Base-by-base conservation (phyloP, 2,888 invertebrate species). In the Litoditis marina region DNA sequence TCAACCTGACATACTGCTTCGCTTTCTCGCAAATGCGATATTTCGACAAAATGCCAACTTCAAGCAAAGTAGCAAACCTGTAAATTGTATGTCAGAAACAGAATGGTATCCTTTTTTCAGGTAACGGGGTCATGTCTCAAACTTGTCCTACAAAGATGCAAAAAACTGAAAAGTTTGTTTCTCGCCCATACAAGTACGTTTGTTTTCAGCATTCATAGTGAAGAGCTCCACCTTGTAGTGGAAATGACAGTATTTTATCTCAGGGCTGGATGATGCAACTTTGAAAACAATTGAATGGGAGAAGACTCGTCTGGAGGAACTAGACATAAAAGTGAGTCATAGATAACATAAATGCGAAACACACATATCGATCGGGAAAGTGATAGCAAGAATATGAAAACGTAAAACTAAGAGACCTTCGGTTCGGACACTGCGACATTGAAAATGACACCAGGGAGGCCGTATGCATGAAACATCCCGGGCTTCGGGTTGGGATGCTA, bases 221-320 rank as follows among this genome's bases (percentile, higher is more conserved):
- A 6, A 16, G 27, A 49, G 28, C n/a, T 52, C 25, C 16, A 49
- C 13, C n/a, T n/a, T 39, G n/a, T 13, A 13, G 39, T n/a, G 11
- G 11, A 39, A 11, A 13, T 39, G n/a, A 39, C 39, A 39, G 11
- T 39, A 39, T n/a, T n/a, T 16, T 47, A 31, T 83, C 83, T 30
- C 83, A 92, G 93, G 89, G 84, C 87, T 98, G 8, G 90, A 91
- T 82, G 92, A 92, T 74, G 92, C 94, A 77, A 88, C 91, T 84
- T 90, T 99, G 65, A 91, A 92, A 90, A 90, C 90, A 83, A 94
- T 94, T 8, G 95, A 96, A 81, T 99, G 98, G 98, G 95, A 98
- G 84, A 93, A 94, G 84, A 91, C 92, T 2, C 75, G 79, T 16
- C 85, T 99, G 60, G 91, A 91, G 83, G 98, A 99, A 85, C 84